Evolutionary conservation across 2,888 invertebrate species (phyloP).

Genomic region (Stenodera caucasica): DNA sequence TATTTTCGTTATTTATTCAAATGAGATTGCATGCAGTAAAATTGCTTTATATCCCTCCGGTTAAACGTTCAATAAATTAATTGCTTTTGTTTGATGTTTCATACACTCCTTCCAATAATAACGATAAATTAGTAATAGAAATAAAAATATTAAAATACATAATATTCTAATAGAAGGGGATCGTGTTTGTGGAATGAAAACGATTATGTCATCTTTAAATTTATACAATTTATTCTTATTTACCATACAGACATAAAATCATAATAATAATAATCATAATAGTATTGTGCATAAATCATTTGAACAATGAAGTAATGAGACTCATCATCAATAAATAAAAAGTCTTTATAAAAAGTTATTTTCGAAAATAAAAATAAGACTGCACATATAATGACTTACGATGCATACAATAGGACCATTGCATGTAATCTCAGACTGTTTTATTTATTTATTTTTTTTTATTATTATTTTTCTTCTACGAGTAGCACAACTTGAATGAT

Average conservation of each 20-base stretch:
- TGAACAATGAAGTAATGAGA: constrained; percentile 43
- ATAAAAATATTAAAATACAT: background rate
- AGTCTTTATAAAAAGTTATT: constrained; percentile 40
- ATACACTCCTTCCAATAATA: background rate
- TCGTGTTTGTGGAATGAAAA: background rate
- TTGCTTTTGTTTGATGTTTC: background rate
- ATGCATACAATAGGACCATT: constrained; percentile 51
- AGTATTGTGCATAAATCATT: constrained; percentile 49
- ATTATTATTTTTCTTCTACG: constrained; percentile 36
- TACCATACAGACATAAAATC: constrained; percentile 58
- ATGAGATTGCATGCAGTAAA: constrained; percentile 3
- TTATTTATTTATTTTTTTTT: background rate
- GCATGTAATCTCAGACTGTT: constrained; percentile 49
- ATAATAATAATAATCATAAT: constrained; percentile 41
- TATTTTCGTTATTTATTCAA: constrained; percentile 2
- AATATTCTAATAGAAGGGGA: background rate
- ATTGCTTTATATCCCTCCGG: background rate
- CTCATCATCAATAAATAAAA: constrained; percentile 43
- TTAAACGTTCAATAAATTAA: constrained; percentile 4
- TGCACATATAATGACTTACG: constrained; percentile 48
- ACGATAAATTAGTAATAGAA: background rate
- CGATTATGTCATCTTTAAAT: constrained; percentile 25
- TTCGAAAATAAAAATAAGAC: constrained; percentile 41
- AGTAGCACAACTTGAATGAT: constrained; percentile 55
- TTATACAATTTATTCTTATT: constrained; percentile 55